Evolutionary conservation across 2,797 vertebrate genomes (phyloP), one percentile per base, ranked within the genome.

Genomic region (Anguilla anguilla): DNA sequence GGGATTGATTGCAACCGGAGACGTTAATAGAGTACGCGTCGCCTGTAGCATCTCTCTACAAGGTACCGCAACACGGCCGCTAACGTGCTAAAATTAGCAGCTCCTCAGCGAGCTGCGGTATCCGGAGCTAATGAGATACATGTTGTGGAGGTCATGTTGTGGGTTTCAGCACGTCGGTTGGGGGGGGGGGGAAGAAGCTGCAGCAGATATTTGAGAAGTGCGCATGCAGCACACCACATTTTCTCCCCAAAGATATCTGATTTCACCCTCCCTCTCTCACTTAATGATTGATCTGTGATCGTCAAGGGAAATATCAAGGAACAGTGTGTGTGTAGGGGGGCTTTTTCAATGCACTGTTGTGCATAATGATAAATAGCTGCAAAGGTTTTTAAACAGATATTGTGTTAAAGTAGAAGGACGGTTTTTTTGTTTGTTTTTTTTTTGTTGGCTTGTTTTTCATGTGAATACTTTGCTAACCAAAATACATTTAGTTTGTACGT

Each of bases 81-180:
- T 90, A 67, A 89, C 91, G 88, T 90, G 90, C 94, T 94, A 93
- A 91, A 95, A 94, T 94, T 95, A 94, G 88, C 91, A 89, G 94
- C 90, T 93, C 92, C 89, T 92, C 91, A 94, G 90, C 90, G 86
- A 35, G 91, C 31, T 93, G 74, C 83, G 85, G 93, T 92, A 93
- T 96, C 95, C 94, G 92, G 94, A 87, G 86, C 93, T 95, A 95
- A 96, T 95, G 94, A 94, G 92, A 86, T 91, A 94, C 90, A 85
- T 85, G 67, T 49, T 86, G 84, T 85, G 67, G 79, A 69, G 84
- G 53, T 87, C 81, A 87, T 88, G 77, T 83, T 72, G 64, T 84
- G 83, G 84, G 51, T 87, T 55, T 87, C 88, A 85, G 25, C 83
- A 31, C 82, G 88, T 88, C 59, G 87, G 83, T 39, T 6, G 9